Evolutionary conservation across 2,888 invertebrate species (phyloP), one percentile per base, ranked within the genome.

Genomic region (Mesochorus sp.): DNA sequence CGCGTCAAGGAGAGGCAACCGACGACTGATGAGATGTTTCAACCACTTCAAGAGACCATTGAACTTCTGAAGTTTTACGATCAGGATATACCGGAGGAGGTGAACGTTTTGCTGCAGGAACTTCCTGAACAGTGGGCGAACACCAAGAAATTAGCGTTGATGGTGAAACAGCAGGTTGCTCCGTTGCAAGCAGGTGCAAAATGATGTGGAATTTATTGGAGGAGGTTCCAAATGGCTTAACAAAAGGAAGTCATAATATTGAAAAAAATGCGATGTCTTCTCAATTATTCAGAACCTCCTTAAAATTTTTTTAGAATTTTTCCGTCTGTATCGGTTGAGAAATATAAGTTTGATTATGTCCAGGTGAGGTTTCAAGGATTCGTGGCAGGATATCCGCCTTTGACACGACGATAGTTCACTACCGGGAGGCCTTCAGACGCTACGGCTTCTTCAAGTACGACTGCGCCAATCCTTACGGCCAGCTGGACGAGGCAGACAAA

Each of bases 1-100:
- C 94, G 97, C 85, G 98, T 99, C 0, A 98, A 98, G 91, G 98
- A 99, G 87, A 93, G 98, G 39, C 95, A 97, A 81, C 92, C 94
- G 1, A 94, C 94, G 8, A 98, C 98, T 0, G 98, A 99, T 88
- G 97, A 97, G 84, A 98, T 99, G 97, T 99, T 99, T 90, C 96
- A 96, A 77, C 98, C 99, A 0, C 92, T 99, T 67, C 96, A 97
- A 83, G 97, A 98, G 90, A 98, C 97, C 4, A 97, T 98, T 83
- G 97, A 98, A 86, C 92, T 99, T 3, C 92, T 99, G 0, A 97
- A 97, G 91, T 96, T 96, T 86, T 99, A 98, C 88, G 98, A 98
- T 86, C 97, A 98, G 94, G 98, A 99, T 90, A 96, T 99, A 88
- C 97, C 98, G 0, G 98, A 99, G 91, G 97, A 98, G 92, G 97